Base-by-base conservation (phyloP, 2,888 invertebrate species). In the Dicyrtoma fusca region DNA sequence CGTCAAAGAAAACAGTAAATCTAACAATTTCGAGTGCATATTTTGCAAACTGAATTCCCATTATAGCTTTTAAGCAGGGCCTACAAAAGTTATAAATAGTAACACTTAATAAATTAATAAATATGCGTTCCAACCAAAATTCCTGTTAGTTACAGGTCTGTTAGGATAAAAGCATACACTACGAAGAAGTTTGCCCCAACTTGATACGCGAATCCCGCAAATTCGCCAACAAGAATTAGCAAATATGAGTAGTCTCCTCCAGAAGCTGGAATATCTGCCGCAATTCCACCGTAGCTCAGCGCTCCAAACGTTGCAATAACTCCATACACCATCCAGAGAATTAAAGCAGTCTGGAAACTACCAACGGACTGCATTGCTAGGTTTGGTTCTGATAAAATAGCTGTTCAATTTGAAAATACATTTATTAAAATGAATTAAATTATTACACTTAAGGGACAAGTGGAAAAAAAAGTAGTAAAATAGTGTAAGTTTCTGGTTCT, bases 161-260 rank as follows among this genome's bases (percentile, higher is more conserved):
- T 14, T 53, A n/a, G n/a, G n/a, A n/a, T n/a, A n/a, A n/a, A n/a
- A n/a, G n/a, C 65, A 23, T 25, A 72, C 74, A 57, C 47, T 14
- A 71, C 44, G 6, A 74, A 21, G 1, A 72, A 59, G 59, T 64
- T 69, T 0, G 61, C 25, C 1, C 55, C 44, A 59, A 55, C 64
- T 55, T 74, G 76, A 34, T 64, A 74, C 13, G 72, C 14, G 42
- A 70, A 76, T 14, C 63, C 76, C 8, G 44, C 61, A 8, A 65
- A 68, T 4, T 63, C 13, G 10, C 76, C 74, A 69, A 71, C 72
- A n/a, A 66, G 57, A 19, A 71, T 62, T 10, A 65, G 57, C 11
- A 76, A 45, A 45, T 72, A 71, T 1, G 70, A 49, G 45, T 72
- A 72, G 25, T 74, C 70, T 34, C 76, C 76, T 26, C 74, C 71